Evolutionary conservation across 2,113 vertebrate genomes (phyloP).

Genomic region (Acrocephalus arundinaceus): DNA sequence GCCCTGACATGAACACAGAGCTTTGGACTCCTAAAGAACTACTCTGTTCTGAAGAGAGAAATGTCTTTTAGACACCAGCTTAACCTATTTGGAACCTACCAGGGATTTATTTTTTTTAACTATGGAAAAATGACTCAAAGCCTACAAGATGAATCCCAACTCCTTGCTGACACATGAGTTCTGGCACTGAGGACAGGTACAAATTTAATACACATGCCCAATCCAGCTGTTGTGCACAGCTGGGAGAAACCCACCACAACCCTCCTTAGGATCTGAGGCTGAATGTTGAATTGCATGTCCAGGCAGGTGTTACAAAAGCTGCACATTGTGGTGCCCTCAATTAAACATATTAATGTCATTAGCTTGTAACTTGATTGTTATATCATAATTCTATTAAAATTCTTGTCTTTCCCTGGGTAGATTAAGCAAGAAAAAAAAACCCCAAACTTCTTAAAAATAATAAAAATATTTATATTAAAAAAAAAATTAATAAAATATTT

Average conservation of each 20-base stretch:
- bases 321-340: rapidly evolving
- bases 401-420: not conserved
- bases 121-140: not conserved
- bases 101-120: not conserved
- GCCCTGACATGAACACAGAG: not conserved
- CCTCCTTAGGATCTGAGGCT: not conserved
- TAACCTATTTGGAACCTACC: not conserved
- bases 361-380: not conserved
- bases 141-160: not conserved
- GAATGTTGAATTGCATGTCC: not conserved
- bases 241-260: not conserved
- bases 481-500: too few species aligned
- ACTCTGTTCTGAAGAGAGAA: not conserved
- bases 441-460: not conserved
- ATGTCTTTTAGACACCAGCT: not conserved
- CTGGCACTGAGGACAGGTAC: not conserved
- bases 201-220: not conserved
- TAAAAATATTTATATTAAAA: too few species aligned
- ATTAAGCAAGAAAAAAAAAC: not conserved
- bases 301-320: not conserved
- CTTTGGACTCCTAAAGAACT: not conserved
- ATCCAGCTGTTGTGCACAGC: not conserved
- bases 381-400: not conserved
- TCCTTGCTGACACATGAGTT: not conserved
- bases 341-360: not conserved